Percentiles rank a stretch among this genome's conserved stretches.
Evolutionary conservation across 2,888 invertebrate species (phyloP).

Genomic region (Acrocyrtus sp.): DNA sequence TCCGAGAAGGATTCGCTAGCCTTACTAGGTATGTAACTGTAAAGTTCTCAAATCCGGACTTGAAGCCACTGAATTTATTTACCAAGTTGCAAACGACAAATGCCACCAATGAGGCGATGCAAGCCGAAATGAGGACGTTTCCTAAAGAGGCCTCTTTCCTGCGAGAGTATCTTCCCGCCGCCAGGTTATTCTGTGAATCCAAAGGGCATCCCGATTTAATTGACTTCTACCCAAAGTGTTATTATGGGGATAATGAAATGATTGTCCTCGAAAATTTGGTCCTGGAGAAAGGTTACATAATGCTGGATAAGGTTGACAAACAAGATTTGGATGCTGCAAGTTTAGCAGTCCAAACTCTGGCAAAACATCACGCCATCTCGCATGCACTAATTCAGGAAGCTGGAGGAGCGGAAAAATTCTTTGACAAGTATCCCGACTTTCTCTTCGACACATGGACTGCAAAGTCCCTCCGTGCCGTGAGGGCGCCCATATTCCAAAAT

Average conservation of each 20-base stretch:
- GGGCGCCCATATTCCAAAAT: conserved; percentile 11
- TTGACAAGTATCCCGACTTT: background rate
- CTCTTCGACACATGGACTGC: background rate
- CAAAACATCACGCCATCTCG: conserved; percentile 10
- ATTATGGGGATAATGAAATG: conserved; percentile 28
- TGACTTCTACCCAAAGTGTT: conserved; percentile 38
- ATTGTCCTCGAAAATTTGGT: background rate
- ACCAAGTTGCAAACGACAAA: conserved; percentile 19
- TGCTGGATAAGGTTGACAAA: conserved; percentile 11
- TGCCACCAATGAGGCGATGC: background rate
- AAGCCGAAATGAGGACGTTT: conserved; percentile 21
- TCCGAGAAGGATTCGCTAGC: conserved; percentile 35
- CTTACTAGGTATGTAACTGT: conserved; percentile 18
- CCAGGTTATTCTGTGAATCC: background rate
- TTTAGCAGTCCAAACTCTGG: background rate
- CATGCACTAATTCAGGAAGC: background rate
- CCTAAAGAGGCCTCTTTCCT: conserved; percentile 39
- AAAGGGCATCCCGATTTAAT: conserved; percentile 6
- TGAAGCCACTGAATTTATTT: conserved; percentile 37
- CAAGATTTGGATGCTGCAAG: conserved; percentile 22
- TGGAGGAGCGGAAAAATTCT: background rate
- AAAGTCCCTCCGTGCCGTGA: background rate
- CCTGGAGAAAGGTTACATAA: background rate
- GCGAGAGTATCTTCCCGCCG: background rate
- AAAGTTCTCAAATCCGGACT: conserved; percentile 15